phyloP scores from a whole-genome alignment of 2,113 vertebrate genomes.

The Hylia prasina region DNA sequence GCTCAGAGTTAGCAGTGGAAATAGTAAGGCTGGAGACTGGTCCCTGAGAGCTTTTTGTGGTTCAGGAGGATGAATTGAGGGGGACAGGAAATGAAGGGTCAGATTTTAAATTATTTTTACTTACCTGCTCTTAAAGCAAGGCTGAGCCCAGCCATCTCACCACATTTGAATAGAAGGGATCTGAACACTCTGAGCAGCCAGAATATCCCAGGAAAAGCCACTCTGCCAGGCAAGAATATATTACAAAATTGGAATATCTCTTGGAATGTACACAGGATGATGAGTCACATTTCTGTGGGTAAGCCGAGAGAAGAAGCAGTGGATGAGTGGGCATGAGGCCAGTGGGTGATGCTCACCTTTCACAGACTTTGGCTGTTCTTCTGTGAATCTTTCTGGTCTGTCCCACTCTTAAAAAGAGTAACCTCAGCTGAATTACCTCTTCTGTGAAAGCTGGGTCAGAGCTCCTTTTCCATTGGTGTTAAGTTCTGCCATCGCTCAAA shows the following conservation, averaged over 20 bases:
- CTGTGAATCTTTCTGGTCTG: not conserved
- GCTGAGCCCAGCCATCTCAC: not conserved
- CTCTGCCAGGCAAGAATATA: not conserved
- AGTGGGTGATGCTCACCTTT: not conserved
- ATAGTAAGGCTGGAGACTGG: not conserved
- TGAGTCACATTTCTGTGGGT: not conserved
- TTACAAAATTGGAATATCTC: not conserved
- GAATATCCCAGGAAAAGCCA: not conserved
- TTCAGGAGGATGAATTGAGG: not conserved
- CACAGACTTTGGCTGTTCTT: not conserved
- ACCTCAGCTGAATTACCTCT: not conserved
- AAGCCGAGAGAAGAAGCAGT: not conserved
- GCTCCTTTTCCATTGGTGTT: rapidly evolving
- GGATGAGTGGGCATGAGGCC: not conserved
- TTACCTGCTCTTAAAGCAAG: not conserved
- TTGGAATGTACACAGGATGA: not conserved
- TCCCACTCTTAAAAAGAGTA: not conserved
- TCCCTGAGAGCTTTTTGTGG: not conserved
- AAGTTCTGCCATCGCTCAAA: not conserved
- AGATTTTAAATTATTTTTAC: not conserved
- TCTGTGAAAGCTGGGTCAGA: not conserved
- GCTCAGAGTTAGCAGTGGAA: not conserved
- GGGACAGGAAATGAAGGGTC: not conserved
- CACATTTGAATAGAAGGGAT: rapidly evolving
- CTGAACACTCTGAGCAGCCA: rapidly evolving